Base-by-base conservation (phyloP, 2,113 vertebrate species). In the Hippocampus guttulatus region DNA sequence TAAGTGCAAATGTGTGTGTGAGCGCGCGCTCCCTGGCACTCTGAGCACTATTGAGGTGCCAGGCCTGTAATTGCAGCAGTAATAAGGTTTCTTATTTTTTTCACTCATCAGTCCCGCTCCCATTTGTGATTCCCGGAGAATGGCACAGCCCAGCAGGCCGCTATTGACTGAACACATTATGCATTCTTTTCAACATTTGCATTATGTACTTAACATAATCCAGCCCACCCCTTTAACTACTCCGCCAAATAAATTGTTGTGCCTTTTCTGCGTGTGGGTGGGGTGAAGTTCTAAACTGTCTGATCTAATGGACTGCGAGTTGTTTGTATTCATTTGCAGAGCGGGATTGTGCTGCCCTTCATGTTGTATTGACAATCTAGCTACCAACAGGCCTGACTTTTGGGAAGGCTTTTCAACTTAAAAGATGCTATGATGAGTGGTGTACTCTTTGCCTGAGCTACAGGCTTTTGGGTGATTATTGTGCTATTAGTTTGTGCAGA, bases 41-140 rank as follows among this genome's bases (percentile, higher is more conserved):
- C 69, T 74, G 69, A 86, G 81, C 71, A 70, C 79, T 76, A 60
- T 81, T 84, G 82, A 74, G 41, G 45, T 84, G 83, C 84, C 73
- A 62, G 73, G 81, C 77, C 82, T 88, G 80, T 90, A 91, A 91
- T 92, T 90, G 90, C 77, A 78, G 73, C 52, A 62, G 75, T 73
- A 87, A 84, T 88, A 87, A 86, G 81, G 70, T 88, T 85, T 88
- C 70, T 90, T 91, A 85, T 89, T 90, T 84, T 90, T 84, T 77
- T 80, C 79, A 81, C 78, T 79, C 82, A 87, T 91, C 81, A 70
- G 81, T 88, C 82, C 83, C 85, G 78, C 77, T 78, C 77, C 81
- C 80, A 74, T 81, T 89, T 87, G 81, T 87, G 82, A 79, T 73
- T 87, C 82, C 83, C 62, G 79, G 81, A 76, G 90, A 88, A 87